Evolutionary conservation across 1,140 invertebrate genomes (phyloP), one percentile per base, ranked within the genome.

Genomic region (Drosophila micromelanica): DNA sequence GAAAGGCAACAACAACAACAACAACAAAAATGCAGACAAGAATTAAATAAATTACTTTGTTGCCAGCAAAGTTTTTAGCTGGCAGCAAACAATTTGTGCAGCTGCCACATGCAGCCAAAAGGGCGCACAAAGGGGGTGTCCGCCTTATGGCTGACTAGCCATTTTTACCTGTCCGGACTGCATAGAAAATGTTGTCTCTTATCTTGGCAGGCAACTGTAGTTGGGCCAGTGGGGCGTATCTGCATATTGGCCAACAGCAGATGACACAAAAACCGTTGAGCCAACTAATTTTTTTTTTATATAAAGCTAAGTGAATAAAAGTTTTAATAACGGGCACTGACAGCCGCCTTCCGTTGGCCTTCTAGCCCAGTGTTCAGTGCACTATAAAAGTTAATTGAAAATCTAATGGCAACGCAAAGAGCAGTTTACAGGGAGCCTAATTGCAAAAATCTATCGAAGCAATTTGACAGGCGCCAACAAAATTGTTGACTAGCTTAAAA

Each of bases 11-110:
- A 74, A 45, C 59, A 46, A 40, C 55, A 63, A 63, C n/a, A n/a
- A n/a, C n/a, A n/a, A n/a, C n/a, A 61, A 43, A 12, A 11, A 40
- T 42, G 13, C 60, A 30, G 12, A 65, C 54, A 68, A 67, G 60
- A 87, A 84, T 89, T 84, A 87, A 84, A 87, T 89, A 87, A 87
- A 87, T 87, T 84, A 87, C 84, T 71, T 89, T 87, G 84, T 87
- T 84, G 73, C 68, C 71, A 51, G 63, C 74, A 82, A 82, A 79
- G 67, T 80, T 87, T 76, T 75, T 45, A 60, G 81, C 81, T 85
- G 81, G 56, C 74, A 80, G 80, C 80, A 70, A 84, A 85, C 80
- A 85, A 85, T 81, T 85, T 85, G 73, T 86, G 81, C 81, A 77
- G 70, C 74, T 59, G 84, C 63, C 73, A 79, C 71, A 69, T 74